These are phyloP conservation scores for Nomada flava DNA, from an alignment of 2,888 invertebrate genomes.

Conservation along the genomic window DNA sequence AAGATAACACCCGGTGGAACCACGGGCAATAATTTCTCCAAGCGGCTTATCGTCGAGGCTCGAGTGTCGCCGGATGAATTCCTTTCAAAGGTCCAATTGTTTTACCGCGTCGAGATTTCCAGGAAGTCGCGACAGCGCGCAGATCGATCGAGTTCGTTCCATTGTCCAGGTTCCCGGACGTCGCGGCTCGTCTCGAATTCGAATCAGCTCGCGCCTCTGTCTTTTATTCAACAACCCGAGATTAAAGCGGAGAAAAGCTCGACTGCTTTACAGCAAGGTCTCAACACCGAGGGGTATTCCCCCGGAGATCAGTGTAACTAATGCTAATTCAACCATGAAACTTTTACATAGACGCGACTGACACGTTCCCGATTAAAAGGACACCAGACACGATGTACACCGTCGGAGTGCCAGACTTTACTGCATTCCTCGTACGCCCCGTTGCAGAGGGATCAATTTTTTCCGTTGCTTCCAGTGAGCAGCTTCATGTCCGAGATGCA, in stretches of 20 bases:
- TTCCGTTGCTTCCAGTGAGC: conserved; percentile 72
- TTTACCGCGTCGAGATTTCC: conserved; percentile 61
- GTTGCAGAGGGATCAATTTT: neutral
- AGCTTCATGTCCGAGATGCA: conserved; percentile 78
- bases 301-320: too few species aligned
- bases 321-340: too few species aligned
- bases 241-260: neutral
- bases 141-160: conserved; percentile 53
- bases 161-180: conserved; percentile 69
- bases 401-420: neutral
- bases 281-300: too few species aligned
- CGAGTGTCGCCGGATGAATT: conserved; percentile 59
- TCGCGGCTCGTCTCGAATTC: conserved; percentile 11
- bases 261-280: too few species aligned
- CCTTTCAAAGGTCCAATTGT: conserved; percentile 68
- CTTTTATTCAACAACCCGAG: neutral
- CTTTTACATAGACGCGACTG: too few species aligned
- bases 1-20: neutral
- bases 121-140: conserved; percentile 45
- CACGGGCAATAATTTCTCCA: conserved; percentile 5
- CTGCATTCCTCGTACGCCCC: neutral
- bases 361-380: too few species aligned
- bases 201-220: conserved; percentile 10
- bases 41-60: conserved; percentile 46
- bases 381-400: too few species aligned